A percentile compares a stretch with the other conserved stretches of the same genome.
Evolutionary conservation across 2,888 invertebrate genomes (phyloP).

Genomic region (Gryllus longicercus): DNA sequence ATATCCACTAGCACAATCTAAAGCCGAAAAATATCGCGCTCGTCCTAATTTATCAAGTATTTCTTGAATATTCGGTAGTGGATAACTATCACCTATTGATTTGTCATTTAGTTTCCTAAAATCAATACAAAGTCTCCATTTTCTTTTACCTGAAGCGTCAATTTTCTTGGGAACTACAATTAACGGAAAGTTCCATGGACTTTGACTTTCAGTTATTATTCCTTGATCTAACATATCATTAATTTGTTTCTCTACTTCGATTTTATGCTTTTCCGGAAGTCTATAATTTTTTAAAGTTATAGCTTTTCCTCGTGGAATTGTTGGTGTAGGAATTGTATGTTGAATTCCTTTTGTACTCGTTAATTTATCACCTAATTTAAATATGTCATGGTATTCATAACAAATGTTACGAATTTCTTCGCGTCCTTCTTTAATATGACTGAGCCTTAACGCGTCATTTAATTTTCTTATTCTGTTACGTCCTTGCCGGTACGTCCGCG

Average conservation of each 20-base stretch:
- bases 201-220: constrained; percentile 3
- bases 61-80: constrained; percentile 41
- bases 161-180: constrained; percentile 41
- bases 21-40: constrained; percentile 41
- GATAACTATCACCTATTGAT: constrained; percentile 35
- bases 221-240: background rate
- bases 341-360: background rate
- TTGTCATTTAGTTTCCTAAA: constrained; percentile 38
- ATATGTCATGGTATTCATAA: background rate
- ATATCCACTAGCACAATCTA: constrained; percentile 43
- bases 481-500: too few species aligned
- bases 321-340: constrained; percentile 22
- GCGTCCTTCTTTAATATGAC: background rate
- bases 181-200: constrained; percentile 36
- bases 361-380: constrained; percentile 20
- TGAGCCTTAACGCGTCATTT: background rate
- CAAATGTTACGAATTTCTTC: background rate
- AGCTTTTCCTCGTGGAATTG: background rate
- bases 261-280: background rate
- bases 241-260: constrained; percentile 4
- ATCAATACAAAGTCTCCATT: constrained; percentile 41
- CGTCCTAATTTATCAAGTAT: constrained; percentile 42
- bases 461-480: background rate
- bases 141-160: constrained; percentile 37
- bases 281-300: constrained; percentile 22